Conservation (phyloP, 2,888 invertebrate species). For the Dolichopus griseipennis region DNA sequence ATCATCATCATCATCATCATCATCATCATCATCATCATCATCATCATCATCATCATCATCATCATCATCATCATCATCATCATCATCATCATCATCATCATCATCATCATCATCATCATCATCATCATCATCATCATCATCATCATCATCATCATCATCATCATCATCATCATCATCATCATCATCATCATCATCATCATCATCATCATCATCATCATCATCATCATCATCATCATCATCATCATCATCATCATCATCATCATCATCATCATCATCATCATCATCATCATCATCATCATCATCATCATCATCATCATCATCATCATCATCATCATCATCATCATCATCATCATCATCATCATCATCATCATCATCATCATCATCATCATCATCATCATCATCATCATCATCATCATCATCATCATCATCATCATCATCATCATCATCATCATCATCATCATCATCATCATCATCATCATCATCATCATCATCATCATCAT, state of each 20-base stretch:
- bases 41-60: too few species aligned
- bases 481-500: slow-evolving; percentile 7
- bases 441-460: slow-evolving; percentile 7
- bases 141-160: too few species aligned
- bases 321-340: slow-evolving; percentile 7
- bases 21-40: too few species aligned
- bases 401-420: slow-evolving; percentile 7
- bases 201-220: too few species aligned
- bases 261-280: slow-evolving; percentile 7
- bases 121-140: too few species aligned
- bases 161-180: too few species aligned
- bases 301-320: slow-evolving; percentile 7
- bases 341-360: slow-evolving; percentile 7
- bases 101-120: too few species aligned
- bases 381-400: slow-evolving; percentile 7
- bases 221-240: slow-evolving; percentile 4
- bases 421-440: slow-evolving; percentile 7
- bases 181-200: too few species aligned
- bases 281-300: slow-evolving; percentile 7
- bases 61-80: too few species aligned
- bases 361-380: slow-evolving; percentile 7
- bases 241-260: slow-evolving; percentile 7
- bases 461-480: slow-evolving; percentile 7
- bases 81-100: too few species aligned
- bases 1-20: too few species aligned